Base-by-base conservation (phyloP, 1,140 invertebrate species). In the Neodiprion pinetum region DNA sequence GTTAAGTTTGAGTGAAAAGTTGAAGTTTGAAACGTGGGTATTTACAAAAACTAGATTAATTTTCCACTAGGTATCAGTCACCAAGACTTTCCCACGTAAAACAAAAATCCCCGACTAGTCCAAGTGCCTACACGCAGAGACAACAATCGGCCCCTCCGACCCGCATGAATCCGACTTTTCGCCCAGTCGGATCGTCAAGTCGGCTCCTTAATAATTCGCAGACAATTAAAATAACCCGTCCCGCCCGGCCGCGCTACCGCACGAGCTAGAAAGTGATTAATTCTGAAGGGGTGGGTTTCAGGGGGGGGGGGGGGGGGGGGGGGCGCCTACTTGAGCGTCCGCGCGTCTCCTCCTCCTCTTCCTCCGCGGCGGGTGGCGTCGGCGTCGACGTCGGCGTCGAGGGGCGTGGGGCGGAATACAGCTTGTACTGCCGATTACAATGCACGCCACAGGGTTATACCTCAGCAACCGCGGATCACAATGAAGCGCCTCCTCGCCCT, bases 191-290 rank as follows among this genome's bases (percentile, higher is more conserved):
- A 40, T 40, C 28, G 28, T 40, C 28, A 5, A 40, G 28, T 40
- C 28, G 28, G 28, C n/a, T 17, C n/a, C 70, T 65, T 23, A 48
- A 61, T 82, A 79, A 81, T 84, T 85, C 79, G 80, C 80, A 80
- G 78, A 85, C 80, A 85, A 87, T 86, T 84, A 84, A 84, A 85
- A 84, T 81, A 84, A 84, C 79, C 78, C 75, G 48, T 74, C 67
- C 65, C 4, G 79, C 72, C 75, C 74, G 61, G 7, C n/a, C 68
- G 65, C 49, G 48, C 67, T 75, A 40, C 28, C 28, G 28, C 28
- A 40, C 28, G 28, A 40, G 61, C 73, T 80, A 78, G 82, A 83
- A 82, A 82, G 80, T 84, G 84, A 87, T 86, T 86, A 85, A 86
- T 83, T 84, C 82, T 80, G 84, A 87, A 86, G 53, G n/a, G 53